These are phyloP conservation scores for Chitala chitala DNA, from an alignment of 2,113 vertebrate genomes.

Conservation along the genomic window DNA sequence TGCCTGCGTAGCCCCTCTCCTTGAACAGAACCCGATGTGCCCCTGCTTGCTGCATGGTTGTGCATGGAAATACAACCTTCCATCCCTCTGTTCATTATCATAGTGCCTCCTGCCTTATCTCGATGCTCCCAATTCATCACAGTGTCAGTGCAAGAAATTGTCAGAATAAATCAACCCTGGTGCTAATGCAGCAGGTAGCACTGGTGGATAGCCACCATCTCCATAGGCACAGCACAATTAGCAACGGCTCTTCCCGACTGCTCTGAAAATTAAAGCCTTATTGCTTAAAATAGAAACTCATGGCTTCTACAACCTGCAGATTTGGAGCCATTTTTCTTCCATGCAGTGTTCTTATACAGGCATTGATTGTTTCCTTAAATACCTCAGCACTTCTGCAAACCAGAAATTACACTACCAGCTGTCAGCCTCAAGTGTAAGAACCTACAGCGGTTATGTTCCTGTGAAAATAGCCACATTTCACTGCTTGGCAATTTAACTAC, in stretches of 20 bases:
- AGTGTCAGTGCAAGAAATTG: conserved; percentile 21
- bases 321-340: conserved; percentile 3
- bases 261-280: conserved; percentile 8
- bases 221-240: neutral
- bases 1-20: too few species aligned
- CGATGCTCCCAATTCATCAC: conserved; percentile 18
- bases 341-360: conserved; percentile 1
- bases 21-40: too few species aligned
- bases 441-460: neutral
- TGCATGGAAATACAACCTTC: neutral
- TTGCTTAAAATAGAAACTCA: conserved; percentile 4
- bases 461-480: conserved; percentile 4
- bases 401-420: conserved; percentile 13
- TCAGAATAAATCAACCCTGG: conserved; percentile 22
- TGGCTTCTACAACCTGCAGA: neutral
- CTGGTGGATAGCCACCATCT: neutral
- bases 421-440: neutral
- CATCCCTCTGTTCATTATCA: conserved; percentile 8
- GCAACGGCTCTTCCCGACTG: neutral
- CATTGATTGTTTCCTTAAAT: conserved; percentile 2
- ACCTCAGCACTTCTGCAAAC: conserved; percentile 7
- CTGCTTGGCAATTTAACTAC: conserved; percentile 34
- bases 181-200: conserved; percentile 12
- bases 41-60: neutral
- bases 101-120: conserved; percentile 8